These are phyloP conservation scores for Pteromalus puparum DNA, from an alignment of 1,140 invertebrate species.

Conservation along the genomic window DNA sequence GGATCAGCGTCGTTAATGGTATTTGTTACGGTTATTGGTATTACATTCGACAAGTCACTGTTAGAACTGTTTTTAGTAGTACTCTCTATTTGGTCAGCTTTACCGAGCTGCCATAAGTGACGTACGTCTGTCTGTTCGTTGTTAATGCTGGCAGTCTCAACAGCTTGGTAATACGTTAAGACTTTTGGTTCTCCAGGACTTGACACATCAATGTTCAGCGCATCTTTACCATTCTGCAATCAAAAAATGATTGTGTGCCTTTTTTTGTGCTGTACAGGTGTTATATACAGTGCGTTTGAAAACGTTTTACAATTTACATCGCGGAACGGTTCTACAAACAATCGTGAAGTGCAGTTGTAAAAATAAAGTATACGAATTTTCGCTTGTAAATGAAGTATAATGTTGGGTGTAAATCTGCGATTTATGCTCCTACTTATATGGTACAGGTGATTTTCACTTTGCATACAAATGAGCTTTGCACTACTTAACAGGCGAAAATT, in stretches of 20 bases:
- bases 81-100: constrained; percentile 66
- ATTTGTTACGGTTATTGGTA: constrained; percentile 34
- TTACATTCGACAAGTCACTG: constrained; percentile 56
- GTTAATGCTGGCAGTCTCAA: constrained; percentile 69
- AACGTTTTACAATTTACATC: neutral
- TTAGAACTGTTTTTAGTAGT: constrained; percentile 62
- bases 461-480: neutral
- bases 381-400: too few relatives aligned
- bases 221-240: constrained; percentile 67
- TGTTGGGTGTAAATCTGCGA: too few relatives aligned
- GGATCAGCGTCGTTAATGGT: constrained; percentile 22
- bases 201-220: constrained; percentile 63
- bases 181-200: constrained; percentile 69
- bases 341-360: constrained; percentile 31
- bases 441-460: neutral
- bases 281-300: constrained; percentile 53
- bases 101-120: constrained; percentile 49
- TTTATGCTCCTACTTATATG: neutral
- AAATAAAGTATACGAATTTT: constrained; percentile 11
- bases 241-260: constrained; percentile 67
- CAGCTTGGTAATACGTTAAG: constrained; percentile 70
- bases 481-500: neutral
- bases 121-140: constrained; percentile 66
- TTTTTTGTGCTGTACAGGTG: constrained; percentile 68
- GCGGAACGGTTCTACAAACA: neutral